A percentile compares a stretch with the other conserved stretches of the same genome.
Evolutionary conservation across 2,888 invertebrate genomes (phyloP).

Genomic region (Flabesymbios commensalis): DNA sequence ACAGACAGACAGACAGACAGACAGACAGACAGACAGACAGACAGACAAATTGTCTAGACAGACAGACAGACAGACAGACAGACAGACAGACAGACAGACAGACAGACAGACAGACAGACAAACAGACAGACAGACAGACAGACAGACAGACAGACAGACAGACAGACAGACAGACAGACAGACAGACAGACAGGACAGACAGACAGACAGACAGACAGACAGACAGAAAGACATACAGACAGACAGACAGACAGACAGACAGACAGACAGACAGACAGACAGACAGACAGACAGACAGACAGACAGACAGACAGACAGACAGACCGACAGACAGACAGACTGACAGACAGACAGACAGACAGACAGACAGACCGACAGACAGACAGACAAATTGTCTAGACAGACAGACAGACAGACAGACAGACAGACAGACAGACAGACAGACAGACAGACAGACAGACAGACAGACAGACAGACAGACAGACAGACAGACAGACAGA

Average conservation of each 20-base stretch:
- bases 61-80: slow-evolving; percentile 7
- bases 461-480: slow-evolving; percentile 9
- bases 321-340: slow-evolving; percentile 6
- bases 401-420: slow-evolving; percentile 11
- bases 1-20: slow-evolving; percentile 11
- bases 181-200: slow-evolving; percentile 8
- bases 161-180: slow-evolving; percentile 13
- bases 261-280: slow-evolving; percentile 6
- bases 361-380: slow-evolving; percentile 7
- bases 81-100: slow-evolving; percentile 8
- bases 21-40: slow-evolving; percentile 5
- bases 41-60: slow-evolving; percentile 10
- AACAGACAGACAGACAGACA: slow-evolving; percentile 1
- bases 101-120: slow-evolving; percentile 4
- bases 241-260: slow-evolving; percentile 17
- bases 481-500: slow-evolving; percentile 4
- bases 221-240: slow-evolving; percentile 7
- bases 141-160: slow-evolving; percentile 12
- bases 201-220: slow-evolving; percentile 9
- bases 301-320: slow-evolving; percentile 12
- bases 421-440: slow-evolving; percentile 12
- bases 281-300: slow-evolving; percentile 15
- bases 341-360: slow-evolving; percentile 4
- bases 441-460: slow-evolving; percentile 8
- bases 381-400: slow-evolving; percentile 5